Conservation (phyloP, 2,113 vertebrate genomes). For the Scopus umbretta region DNA sequence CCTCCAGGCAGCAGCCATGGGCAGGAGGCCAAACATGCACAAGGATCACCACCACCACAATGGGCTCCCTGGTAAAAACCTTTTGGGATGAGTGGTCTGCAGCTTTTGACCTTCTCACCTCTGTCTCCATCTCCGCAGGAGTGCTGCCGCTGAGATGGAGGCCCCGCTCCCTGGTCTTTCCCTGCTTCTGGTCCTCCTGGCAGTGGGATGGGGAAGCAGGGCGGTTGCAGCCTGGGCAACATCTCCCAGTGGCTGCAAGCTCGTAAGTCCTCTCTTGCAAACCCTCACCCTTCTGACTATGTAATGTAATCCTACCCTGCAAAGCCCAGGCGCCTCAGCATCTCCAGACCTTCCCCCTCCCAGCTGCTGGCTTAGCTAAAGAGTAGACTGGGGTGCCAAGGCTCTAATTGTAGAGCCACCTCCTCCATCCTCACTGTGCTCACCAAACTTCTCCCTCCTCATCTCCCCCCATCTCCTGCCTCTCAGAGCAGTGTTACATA, state of each 20-base stretch:
- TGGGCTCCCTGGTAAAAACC: not conserved
- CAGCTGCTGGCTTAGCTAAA: not conserved
- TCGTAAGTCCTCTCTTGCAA: constrained; percentile 64
- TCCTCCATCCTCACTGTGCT: not conserved
- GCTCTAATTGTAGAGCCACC: not conserved
- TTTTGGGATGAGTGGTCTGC: not conserved
- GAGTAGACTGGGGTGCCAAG: not conserved
- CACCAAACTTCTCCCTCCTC: not conserved
- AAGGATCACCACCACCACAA: not conserved
- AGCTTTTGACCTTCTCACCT: not conserved
- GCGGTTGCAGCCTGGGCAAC: not conserved
- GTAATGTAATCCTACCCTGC: not conserved
- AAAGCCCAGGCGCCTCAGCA: not conserved
- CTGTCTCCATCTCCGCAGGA: constrained; percentile 41
- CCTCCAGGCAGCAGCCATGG: not conserved
- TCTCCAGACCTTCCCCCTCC: not conserved
- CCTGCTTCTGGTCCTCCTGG: constrained; percentile 64
- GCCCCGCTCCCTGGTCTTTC: constrained; percentile 54
- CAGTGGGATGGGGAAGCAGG: constrained; percentile 36
- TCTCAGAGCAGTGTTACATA: not conserved
- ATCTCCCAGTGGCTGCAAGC: constrained; percentile 39
- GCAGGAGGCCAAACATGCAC: accelerated
- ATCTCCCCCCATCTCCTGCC: not conserved
- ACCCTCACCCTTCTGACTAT: not conserved
- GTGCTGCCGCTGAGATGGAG: constrained; percentile 70